Percentiles rank a stretch among this genome's conserved stretches.
Conservation (phyloP, 2,888 invertebrate genomes). For the Bombyx huttoni region DNA sequence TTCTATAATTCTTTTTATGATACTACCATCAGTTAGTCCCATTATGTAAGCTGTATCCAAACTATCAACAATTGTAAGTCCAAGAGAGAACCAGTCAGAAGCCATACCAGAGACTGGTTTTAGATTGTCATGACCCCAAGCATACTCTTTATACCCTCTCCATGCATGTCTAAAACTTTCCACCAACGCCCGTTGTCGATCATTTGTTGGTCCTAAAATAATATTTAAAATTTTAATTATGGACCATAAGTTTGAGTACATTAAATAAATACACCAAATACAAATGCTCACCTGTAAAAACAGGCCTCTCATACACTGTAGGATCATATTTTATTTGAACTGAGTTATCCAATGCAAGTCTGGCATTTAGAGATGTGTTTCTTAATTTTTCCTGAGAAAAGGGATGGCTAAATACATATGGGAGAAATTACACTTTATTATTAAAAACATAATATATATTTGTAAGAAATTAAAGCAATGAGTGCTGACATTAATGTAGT, state of each 20-base stretch:
- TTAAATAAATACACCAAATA: neutral
- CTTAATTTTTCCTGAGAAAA: conserved; percentile 33
- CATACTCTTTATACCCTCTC: conserved; percentile 92
- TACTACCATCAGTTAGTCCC: conserved; percentile 84
- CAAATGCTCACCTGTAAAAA: conserved; percentile 39
- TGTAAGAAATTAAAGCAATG: no score
- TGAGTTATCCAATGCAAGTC: conserved; percentile 17
- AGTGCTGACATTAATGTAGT: no score
- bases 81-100: conserved; percentile 96
- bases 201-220: conserved; percentile 81
- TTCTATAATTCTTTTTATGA: neutral
- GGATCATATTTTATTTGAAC: conserved; percentile 23
- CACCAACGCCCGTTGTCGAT: conserved; percentile 87
- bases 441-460: neutral
- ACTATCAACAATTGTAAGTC: conserved; percentile 95
- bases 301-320: conserved; percentile 31
- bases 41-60: conserved; percentile 97
- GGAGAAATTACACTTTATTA: neutral
- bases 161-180: conserved; percentile 94
- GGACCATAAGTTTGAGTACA: neutral
- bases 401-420: neutral
- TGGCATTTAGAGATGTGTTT: conserved; percentile 48
- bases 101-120: conserved; percentile 89
- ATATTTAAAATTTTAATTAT: neutral
- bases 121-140: conserved; percentile 98